These are phyloP conservation scores for Trididemnum nubilum DNA, from an alignment of 23 tunicate genomes.

Conservation along the genomic window DNA sequence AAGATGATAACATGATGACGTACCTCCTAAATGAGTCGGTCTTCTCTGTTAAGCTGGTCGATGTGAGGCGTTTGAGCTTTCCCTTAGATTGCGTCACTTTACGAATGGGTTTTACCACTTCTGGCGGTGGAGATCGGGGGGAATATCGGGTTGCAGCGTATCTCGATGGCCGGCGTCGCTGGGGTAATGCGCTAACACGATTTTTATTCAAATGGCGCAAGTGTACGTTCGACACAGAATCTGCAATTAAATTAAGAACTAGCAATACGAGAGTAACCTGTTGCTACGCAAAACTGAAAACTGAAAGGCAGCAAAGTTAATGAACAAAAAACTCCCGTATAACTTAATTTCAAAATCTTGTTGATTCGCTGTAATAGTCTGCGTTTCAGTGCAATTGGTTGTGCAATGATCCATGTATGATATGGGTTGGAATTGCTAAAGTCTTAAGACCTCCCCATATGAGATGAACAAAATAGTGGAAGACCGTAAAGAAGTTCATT, in stretches of 20 bases:
- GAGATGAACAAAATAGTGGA: too few relatives aligned
- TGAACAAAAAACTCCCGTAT: too few relatives aligned
- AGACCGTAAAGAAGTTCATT: too few relatives aligned
- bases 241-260: background rate
- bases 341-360: too few relatives aligned
- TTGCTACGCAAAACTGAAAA: too few relatives aligned
- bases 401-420: too few relatives aligned
- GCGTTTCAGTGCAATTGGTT: too few relatives aligned
- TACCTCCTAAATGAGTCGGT: slow-evolving; percentile 33
- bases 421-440: too few relatives aligned
- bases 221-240: slow-evolving; percentile 18
- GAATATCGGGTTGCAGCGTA: slow-evolving; percentile 14
- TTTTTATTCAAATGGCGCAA: slow-evolving; percentile 46
- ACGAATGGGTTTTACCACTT: slow-evolving; percentile 5
- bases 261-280: too few relatives aligned
- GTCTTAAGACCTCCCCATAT: too few relatives aligned
- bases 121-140: background rate
- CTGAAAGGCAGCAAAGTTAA: background rate
- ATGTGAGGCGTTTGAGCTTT: slow-evolving; percentile 12
- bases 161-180: slow-evolving; percentile 38
- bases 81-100: slow-evolving; percentile 24
- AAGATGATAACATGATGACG: too few relatives aligned
- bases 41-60: background rate
- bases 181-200: slow-evolving; percentile 36
- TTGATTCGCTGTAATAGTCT: too few relatives aligned